Evolutionary conservation across 2,113 vertebrate species (phyloP).

Genomic region (Abramis brama): DNA sequence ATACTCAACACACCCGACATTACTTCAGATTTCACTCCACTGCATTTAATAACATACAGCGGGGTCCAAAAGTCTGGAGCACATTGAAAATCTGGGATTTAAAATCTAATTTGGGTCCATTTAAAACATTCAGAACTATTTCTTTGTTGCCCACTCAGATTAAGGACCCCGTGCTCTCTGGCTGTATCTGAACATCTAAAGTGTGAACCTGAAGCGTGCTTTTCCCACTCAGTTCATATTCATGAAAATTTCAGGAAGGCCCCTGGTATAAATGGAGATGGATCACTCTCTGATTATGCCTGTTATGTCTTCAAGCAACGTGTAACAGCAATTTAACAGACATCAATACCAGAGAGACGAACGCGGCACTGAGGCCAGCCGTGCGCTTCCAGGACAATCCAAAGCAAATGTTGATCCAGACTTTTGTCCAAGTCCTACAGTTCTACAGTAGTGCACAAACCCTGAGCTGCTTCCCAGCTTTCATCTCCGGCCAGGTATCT

Average conservation of each 20-base stretch:
- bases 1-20: constrained; percentile 16
- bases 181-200: constrained; percentile 72
- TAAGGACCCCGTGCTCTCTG: constrained; percentile 59
- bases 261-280: constrained; percentile 67
- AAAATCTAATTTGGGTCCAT: neutral
- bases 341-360: constrained; percentile 64
- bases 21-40: constrained; percentile 12
- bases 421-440: constrained; percentile 59
- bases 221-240: constrained; percentile 70
- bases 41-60: constrained; percentile 17
- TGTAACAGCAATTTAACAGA: constrained; percentile 68
- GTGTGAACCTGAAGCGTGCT: constrained; percentile 72
- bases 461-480: constrained; percentile 28
- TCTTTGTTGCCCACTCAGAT: neutral
- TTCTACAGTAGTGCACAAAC: constrained; percentile 58
- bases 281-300: constrained; percentile 66
- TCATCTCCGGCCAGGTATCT: constrained; percentile 45
- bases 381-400: constrained; percentile 58
- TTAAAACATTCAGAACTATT: neutral
- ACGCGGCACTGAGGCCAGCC: constrained; percentile 62
- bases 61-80: constrained; percentile 19
- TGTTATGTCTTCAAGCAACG: constrained; percentile 81
- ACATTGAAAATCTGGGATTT: neutral
- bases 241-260: constrained; percentile 77
- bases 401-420: constrained; percentile 78